These are phyloP conservation scores for Zygothrica quintamaculata DNA, from an alignment of 2,888 invertebrate species.

Conservation along the genomic window DNA sequence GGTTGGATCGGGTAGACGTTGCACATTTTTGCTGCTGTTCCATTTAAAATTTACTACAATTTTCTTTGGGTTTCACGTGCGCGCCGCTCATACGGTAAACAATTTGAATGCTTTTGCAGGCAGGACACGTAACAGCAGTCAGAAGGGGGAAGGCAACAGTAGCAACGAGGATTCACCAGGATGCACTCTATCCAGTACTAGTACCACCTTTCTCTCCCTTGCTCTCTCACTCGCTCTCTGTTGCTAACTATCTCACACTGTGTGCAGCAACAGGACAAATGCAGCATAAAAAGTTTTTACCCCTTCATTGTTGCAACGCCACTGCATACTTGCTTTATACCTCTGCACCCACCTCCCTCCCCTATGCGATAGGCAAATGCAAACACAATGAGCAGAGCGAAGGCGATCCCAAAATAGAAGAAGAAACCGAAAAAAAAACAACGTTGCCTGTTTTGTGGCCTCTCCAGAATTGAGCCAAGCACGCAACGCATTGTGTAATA, in stretches of 20 bases:
- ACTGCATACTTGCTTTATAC: conserved; percentile 19
- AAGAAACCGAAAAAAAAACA: too few species aligned
- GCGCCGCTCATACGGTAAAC: conserved; percentile 75
- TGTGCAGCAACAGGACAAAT: conserved; percentile 75
- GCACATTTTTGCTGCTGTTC: conserved; percentile 78
- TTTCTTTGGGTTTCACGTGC: conserved; percentile 78
- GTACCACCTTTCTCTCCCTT: not conserved
- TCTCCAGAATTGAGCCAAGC: conserved; percentile 61
- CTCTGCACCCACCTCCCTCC: conserved; percentile 6
- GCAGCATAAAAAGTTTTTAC: conserved; percentile 71
- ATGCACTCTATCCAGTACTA: conserved; percentile 65
- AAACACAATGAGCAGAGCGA: conserved; percentile 50
- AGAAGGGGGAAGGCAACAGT: conserved; percentile 16
- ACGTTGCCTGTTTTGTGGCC: conserved; percentile 35
- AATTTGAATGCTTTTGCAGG: conserved; percentile 78
- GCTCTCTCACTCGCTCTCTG: not conserved
- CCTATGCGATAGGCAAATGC: conserved; percentile 28
- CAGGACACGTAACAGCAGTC: conserved; percentile 68
- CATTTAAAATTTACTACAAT: conserved; percentile 81
- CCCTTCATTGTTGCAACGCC: conserved; percentile 41
- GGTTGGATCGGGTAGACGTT: conserved; percentile 27
- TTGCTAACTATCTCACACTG: conserved; percentile 17
- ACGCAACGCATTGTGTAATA: conserved; percentile 78
- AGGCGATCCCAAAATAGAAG: conserved; percentile 32
- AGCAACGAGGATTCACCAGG: conserved; percentile 43